Percentiles rank a stretch among this genome's conserved stretches.
Evolutionary conservation across 1,140 invertebrate species (phyloP).

Genomic region (Drosophila punjabiensis): DNA sequence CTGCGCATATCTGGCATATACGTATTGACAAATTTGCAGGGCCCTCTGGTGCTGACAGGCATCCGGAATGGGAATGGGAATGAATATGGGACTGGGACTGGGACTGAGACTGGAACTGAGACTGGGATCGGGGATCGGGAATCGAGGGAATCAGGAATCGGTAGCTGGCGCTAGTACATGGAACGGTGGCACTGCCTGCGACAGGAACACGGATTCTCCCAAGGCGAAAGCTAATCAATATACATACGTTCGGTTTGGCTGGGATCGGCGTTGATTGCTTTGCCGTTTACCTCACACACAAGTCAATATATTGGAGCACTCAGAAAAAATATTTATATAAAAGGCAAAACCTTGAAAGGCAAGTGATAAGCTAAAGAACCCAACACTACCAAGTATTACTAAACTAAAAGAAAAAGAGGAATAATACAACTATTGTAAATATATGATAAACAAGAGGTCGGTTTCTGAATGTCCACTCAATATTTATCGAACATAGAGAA

Average conservation of each 20-base stretch:
- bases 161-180: slow-evolving; percentile 78
- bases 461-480: too few species aligned
- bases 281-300: slow-evolving; percentile 28
- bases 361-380: too few species aligned
- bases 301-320: slow-evolving; percentile 23
- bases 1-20: slow-evolving; percentile 21
- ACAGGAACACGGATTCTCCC: slow-evolving; percentile 71
- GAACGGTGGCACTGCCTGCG: slow-evolving; percentile 74
- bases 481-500: not conserved
- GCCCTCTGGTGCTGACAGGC: slow-evolving; percentile 35
- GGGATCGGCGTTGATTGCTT: slow-evolving; percentile 56
- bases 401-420: not conserved
- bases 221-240: slow-evolving; percentile 79
- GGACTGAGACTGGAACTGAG: not conserved
- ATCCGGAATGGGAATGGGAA: slow-evolving; percentile 29
- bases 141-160: slow-evolving; percentile 34
- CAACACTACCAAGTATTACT: too few species aligned
- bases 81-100: slow-evolving; percentile 15
- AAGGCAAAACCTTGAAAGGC: not conserved
- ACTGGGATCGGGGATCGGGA: slow-evolving; percentile 15
- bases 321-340: not conserved
- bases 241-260: slow-evolving; percentile 51
- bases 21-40: slow-evolving; percentile 76
- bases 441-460: not conserved
- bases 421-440: not conserved